Conservation (phyloP, 1,140 invertebrate species). For the Leptopilina clavipes region DNA sequence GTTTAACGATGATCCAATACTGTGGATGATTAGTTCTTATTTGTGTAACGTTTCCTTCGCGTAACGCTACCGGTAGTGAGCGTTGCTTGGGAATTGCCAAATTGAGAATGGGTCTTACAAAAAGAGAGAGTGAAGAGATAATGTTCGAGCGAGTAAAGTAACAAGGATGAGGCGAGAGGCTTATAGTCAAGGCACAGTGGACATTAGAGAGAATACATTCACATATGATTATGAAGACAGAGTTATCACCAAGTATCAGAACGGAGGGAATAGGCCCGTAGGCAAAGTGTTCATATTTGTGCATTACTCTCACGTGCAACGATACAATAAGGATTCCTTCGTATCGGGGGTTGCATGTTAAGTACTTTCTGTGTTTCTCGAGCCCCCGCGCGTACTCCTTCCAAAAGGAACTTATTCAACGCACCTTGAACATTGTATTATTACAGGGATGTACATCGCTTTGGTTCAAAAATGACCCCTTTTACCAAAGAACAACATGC, state of each 20-base stretch:
- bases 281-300: conserved; percentile 69
- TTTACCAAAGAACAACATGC: not conserved
- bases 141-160: conserved; percentile 44
- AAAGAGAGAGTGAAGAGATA: not conserved
- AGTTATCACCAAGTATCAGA: conserved; percentile 66
- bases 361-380: conserved; percentile 59
- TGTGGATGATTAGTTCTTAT: conserved; percentile 19
- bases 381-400: conserved; percentile 46
- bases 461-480: conserved; percentile 9
- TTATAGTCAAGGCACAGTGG: conserved; percentile 47
- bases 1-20: conserved; percentile 21
- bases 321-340: conserved; percentile 75
- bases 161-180: conserved; percentile 46
- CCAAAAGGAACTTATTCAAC: conserved; percentile 28
- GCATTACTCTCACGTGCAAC: conserved; percentile 75
- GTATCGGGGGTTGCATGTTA: conserved; percentile 74
- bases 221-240: conserved; percentile 73
- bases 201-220: conserved; percentile 60
- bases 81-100: conserved; percentile 22
- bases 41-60: conserved; percentile 6
- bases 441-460: conserved; percentile 13
- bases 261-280: conserved; percentile 62
- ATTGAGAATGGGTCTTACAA: not conserved
- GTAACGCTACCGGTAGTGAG: conserved; percentile 16
- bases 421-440: not conserved